A percentile compares a stretch with the other conserved stretches of the same genome.
Conservation (phyloP, 2,888 invertebrate genomes). For the Cephus nigrinus region DNA sequence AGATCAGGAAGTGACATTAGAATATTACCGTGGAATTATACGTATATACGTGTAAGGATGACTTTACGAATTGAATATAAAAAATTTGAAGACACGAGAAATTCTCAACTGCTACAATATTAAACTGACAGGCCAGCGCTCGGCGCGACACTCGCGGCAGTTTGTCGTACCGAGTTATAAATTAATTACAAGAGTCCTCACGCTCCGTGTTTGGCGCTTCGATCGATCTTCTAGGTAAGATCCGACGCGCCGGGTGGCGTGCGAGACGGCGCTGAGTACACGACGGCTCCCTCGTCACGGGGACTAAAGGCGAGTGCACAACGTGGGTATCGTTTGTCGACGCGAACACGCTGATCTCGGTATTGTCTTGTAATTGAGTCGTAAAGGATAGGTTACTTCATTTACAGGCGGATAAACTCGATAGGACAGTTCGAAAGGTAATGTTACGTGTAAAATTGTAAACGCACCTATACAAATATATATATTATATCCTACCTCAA, state of each 20-base stretch:
- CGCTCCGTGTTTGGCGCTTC: not conserved
- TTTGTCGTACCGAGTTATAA: not conserved
- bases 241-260: not conserved
- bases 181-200: not conserved
- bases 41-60: not conserved
- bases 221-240: not conserved
- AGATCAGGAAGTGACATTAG: not conserved
- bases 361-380: constrained; percentile 3
- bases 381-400: not conserved
- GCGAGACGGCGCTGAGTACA: not conserved
- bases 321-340: not conserved
- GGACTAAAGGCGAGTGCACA: constrained; percentile 2
- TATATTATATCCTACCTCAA: not conserved
- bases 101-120: not conserved
- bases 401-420: not conserved
- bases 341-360: not conserved
- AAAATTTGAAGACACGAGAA: not conserved
- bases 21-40: not conserved
- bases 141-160: not conserved
- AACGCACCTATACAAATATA: too few species aligned
- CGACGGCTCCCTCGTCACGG: not conserved
- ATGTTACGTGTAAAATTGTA: too few species aligned
- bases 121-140: not conserved
- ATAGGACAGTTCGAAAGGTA: not conserved
- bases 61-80: not conserved